phyloP scores from a whole-genome alignment of 2,113 vertebrate species.

The Pampusana beccarii region DNA sequence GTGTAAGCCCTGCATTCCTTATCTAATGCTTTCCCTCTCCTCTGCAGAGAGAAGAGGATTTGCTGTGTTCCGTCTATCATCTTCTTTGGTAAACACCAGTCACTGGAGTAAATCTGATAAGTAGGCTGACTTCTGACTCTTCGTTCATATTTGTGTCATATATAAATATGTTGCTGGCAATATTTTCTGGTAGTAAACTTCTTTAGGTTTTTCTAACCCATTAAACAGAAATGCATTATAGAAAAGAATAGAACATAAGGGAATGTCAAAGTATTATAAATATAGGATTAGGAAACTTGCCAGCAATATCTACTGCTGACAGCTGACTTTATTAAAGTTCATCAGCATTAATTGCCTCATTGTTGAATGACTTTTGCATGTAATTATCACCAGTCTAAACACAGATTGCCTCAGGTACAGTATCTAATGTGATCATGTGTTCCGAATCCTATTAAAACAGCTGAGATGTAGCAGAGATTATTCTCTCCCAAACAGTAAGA shows the following conservation, averaged over 20 bases:
- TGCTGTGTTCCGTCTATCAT: conserved; percentile 46
- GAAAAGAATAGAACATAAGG: conserved; percentile 63
- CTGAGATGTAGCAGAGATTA: conserved; percentile 40
- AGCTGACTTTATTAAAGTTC: conserved; percentile 78
- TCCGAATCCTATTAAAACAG: conserved; percentile 62
- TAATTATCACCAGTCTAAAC: conserved; percentile 76
- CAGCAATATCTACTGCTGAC: conserved; percentile 73
- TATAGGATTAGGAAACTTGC: conserved; percentile 73
- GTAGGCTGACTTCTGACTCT: conserved; percentile 54
- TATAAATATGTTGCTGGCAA: conserved; percentile 56
- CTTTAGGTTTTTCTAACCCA: conserved; percentile 35
- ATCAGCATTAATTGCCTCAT: conserved; percentile 78
- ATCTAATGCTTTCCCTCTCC: background rate
- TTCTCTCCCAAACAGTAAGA: background rate
- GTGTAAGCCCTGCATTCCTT: background rate
- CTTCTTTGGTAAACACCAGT: conserved; percentile 56
- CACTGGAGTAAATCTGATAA: conserved; percentile 65
- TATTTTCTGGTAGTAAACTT: conserved; percentile 62
- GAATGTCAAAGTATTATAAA: conserved; percentile 73
- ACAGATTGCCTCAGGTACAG: conserved; percentile 73
- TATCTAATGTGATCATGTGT: conserved; percentile 65
- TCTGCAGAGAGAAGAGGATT: conserved; percentile 35
- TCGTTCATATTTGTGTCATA: conserved; percentile 47
- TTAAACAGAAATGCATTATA: conserved; percentile 66
- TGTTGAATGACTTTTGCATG: conserved; percentile 71